Conservation (phyloP, 2,797 vertebrate genomes). For the Parambassis ranga region DNA sequence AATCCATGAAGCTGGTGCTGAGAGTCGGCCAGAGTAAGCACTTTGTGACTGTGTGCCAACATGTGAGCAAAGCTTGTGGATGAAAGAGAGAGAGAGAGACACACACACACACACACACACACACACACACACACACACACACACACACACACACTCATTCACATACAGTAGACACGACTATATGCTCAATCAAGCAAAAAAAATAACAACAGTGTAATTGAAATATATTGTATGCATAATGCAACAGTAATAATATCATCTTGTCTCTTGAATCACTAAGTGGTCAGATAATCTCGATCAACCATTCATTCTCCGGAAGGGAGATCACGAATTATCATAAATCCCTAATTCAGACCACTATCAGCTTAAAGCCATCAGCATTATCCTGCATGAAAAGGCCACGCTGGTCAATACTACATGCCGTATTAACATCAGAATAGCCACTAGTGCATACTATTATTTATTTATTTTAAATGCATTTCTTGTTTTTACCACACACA, state of each 20-base stretch:
- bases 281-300: conserved; percentile 47
- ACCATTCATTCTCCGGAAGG: conserved; percentile 31
- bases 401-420: conserved; percentile 18
- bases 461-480: background rate
- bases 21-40: conserved; percentile 97
- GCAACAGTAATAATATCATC: conserved; percentile 31
- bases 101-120: background rate
- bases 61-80: background rate
- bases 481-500: background rate
- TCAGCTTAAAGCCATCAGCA: conserved; percentile 56
- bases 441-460: background rate
- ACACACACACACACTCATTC: background rate
- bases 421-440: conserved; percentile 26
- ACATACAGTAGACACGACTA: background rate
- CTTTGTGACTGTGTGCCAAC: conserved; percentile 8
- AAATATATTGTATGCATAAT: background rate
- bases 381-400: conserved; percentile 45
- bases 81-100: background rate
- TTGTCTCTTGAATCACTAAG: conserved; percentile 24
- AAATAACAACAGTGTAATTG: background rate
- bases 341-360: conserved; percentile 51
- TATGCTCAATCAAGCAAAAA: background rate
- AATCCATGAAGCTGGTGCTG: conserved; percentile 98
- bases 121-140: background rate
- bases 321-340: conserved; percentile 60